Evolutionary conservation across 2,113 vertebrate genomes (phyloP), one percentile per base, ranked within the genome.

Genomic region (Thalassoma bifasciatum): DNA sequence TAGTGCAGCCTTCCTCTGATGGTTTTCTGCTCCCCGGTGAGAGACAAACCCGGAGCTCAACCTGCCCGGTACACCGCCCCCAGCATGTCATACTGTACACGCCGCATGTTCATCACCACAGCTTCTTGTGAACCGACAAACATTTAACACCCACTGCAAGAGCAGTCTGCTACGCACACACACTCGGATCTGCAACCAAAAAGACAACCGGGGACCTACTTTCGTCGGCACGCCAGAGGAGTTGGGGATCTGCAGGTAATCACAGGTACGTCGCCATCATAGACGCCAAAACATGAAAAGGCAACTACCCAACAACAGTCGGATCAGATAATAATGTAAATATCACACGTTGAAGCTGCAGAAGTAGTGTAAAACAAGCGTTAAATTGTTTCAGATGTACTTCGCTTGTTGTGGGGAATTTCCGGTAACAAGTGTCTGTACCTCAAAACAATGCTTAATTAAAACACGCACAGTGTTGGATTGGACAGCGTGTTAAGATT

Each of bases 51-150:
- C 77, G 34, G 68, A 86, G 83, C 71, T 79, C 79, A 93, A 94
- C 93, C 92, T 94, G 93, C 87, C 80, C 84, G 80, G 86, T 78
- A 88, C 88, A 62, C 90, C 91, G 77, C 92, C 92, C 90, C 85
- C 87, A 66, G 71, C 81, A 88, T 91, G 87, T 87, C 88, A 83
- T 61, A 79, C 65, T 62, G 52, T 69, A 79, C 70, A 50, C 77
- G 72, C 86, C 86, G 88, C 90, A 86, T 90, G 91, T 87, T 91
- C 84, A 77, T 82, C 83, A 66, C 80, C 79, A 89, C 77, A 64
- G 84, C 83, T 82, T 72, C 83, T 53, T 72, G 62, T 74, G 49
- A 87, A 84, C 86, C 58, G 10, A 69, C 87, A 79, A 60, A 42
- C 77, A 75, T 75, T 70, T 56, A 23, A 62, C 71, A 76, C 66